These are phyloP conservation scores for Alligator mississippiensis DNA, from an alignment of 2,113 vertebrate species.

Conservation along the genomic window DNA sequence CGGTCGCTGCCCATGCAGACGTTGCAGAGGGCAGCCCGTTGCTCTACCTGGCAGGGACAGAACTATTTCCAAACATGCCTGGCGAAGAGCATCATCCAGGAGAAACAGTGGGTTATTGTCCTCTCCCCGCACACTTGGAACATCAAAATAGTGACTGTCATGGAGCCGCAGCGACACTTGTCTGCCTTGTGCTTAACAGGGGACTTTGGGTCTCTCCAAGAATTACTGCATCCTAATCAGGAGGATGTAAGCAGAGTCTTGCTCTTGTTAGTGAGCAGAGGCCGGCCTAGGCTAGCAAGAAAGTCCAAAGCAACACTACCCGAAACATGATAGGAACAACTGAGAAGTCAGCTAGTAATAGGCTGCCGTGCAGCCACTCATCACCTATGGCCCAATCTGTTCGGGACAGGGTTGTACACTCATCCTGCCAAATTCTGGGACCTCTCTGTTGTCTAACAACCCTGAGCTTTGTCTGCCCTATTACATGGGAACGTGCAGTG, in stretches of 20 bases:
- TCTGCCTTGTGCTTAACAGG: conserved; percentile 37
- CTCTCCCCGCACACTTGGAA: not conserved
- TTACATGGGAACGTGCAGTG: not conserved
- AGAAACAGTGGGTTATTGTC: not conserved
- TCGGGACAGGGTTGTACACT: not conserved
- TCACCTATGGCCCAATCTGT: conserved; percentile 21
- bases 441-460: not conserved
- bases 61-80: not conserved
- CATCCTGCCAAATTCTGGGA: not conserved
- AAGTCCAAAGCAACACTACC: not conserved
- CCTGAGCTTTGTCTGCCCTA: not conserved
- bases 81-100: not conserved
- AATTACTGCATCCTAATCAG: conserved; percentile 50
- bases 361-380: not conserved
- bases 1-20: not conserved
- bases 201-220: not conserved
- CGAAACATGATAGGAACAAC: not conserved
- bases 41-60: not conserved
- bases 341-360: not conserved
- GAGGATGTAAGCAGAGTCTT: conserved; percentile 39
- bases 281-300: not conserved
- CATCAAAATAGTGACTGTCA: conserved; percentile 15
- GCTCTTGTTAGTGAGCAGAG: conserved; percentile 42
- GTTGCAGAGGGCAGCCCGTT: not conserved
- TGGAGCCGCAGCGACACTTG: not conserved